These are phyloP conservation scores for Agapornis roseicollis DNA, from an alignment of 2,113 vertebrate species.

Conservation along the genomic window DNA sequence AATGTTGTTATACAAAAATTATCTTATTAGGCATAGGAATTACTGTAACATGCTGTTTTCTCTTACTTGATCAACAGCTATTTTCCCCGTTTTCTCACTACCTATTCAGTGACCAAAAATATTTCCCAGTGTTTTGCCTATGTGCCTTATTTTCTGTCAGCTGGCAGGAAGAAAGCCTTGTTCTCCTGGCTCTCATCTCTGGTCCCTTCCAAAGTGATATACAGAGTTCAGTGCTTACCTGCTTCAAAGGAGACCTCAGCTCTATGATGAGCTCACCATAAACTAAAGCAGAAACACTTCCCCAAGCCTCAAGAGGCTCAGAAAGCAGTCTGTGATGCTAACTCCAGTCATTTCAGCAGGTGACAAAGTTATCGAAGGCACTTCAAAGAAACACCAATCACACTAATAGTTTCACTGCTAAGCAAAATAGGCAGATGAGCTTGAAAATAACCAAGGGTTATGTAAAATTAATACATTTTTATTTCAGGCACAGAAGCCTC, in stretches of 20 bases:
- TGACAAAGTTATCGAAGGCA: background rate
- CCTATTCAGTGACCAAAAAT: background rate
- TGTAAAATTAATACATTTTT: background rate
- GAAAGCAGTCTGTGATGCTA: background rate
- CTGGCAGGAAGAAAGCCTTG: background rate
- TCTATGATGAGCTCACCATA: background rate
- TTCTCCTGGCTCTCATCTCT: background rate
- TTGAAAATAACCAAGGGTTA: background rate
- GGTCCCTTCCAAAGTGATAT: background rate
- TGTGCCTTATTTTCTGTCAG: background rate
- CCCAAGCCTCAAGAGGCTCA: background rate
- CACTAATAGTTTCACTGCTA: background rate
- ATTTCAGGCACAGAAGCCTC: background rate
- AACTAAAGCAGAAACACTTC: background rate
- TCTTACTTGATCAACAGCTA: background rate
- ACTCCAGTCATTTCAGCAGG: background rate
- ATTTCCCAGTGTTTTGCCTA: background rate
- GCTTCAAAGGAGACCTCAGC: background rate
- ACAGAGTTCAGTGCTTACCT: background rate
- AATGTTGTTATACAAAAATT: background rate
- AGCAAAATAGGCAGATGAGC: background rate
- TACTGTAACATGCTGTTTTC: background rate
- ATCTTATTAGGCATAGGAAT: background rate
- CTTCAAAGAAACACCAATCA: background rate
- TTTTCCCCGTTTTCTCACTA: background rate